A percentile compares a stretch with the other conserved stretches of the same genome.
phyloP scores from a whole-genome alignment of 1,140 invertebrate genomes.

The Diorhabda sublineata region DNA sequence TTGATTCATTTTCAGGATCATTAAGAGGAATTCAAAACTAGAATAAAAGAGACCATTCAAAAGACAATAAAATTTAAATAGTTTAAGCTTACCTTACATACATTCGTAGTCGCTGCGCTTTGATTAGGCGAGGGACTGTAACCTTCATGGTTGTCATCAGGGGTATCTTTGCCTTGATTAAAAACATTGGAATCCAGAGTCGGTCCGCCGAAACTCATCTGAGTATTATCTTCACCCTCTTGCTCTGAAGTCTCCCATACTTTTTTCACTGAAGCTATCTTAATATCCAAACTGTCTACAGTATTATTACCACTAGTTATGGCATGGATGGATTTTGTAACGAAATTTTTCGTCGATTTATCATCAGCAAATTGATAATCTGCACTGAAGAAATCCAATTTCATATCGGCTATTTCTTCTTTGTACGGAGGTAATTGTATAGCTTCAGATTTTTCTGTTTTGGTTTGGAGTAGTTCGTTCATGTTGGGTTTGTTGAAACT shows the following conservation, averaged over 20 bases:
- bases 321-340: slow-evolving; percentile 58
- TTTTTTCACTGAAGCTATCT: slow-evolving; percentile 92
- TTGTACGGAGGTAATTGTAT: slow-evolving; percentile 63
- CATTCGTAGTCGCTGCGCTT: slow-evolving; percentile 52
- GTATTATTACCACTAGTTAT: slow-evolving; percentile 55
- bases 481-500: slow-evolving; percentile 61
- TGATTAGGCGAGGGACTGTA: slow-evolving; percentile 51
- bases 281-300: slow-evolving; percentile 68
- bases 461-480: slow-evolving; percentile 52
- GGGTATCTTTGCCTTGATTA: slow-evolving; percentile 41
- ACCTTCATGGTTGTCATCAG: slow-evolving; percentile 52
- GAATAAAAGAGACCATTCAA: too few relatives aligned
- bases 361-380: slow-evolving; percentile 75
- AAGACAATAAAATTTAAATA: too few relatives aligned
- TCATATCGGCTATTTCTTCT: slow-evolving; percentile 83
- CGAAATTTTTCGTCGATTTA: slow-evolving; percentile 55
- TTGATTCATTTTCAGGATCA: too few relatives aligned
- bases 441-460: slow-evolving; percentile 48
- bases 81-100: slow-evolving; percentile 58
- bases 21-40: too few relatives aligned
- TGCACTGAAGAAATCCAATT: slow-evolving; percentile 86
- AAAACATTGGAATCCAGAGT: slow-evolving; percentile 40
- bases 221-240: slow-evolving; percentile 55
- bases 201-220: slow-evolving; percentile 46
- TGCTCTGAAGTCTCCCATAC: slow-evolving; percentile 76